A percentile compares a stretch with the other conserved stretches of the same genome.
These are phyloP conservation scores for Brachypterus glaber DNA, from an alignment of 2,888 invertebrate genomes.

Conservation along the genomic window DNA sequence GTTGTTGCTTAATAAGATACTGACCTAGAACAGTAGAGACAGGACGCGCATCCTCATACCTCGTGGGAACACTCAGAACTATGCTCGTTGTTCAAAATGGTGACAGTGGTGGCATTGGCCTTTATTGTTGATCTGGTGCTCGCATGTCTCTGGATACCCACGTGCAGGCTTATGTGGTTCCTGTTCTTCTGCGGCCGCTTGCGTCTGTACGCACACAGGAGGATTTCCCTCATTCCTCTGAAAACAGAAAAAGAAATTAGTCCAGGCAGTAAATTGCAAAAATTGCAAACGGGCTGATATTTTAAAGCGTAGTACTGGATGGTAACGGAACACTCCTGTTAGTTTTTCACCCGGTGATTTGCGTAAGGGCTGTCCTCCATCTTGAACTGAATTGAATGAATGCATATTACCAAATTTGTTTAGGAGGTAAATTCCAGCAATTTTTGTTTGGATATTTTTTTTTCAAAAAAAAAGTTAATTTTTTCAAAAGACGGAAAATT, in stretches of 20 bases:
- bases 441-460: too few relatives aligned
- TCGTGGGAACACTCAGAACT: slow-evolving; percentile 36
- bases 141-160: slow-evolving; percentile 28
- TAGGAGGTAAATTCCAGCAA: too few relatives aligned
- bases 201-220: slow-evolving; percentile 49
- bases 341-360: too few relatives aligned
- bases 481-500: too few relatives aligned
- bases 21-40: slow-evolving; percentile 31
- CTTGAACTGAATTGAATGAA: too few relatives aligned
- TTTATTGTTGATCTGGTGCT: slow-evolving; percentile 33
- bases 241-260: slow-evolving; percentile 13
- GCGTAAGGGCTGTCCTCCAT: too few relatives aligned
- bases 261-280: slow-evolving; percentile 1
- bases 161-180: slow-evolving; percentile 27
- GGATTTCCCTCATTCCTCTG: slow-evolving; percentile 73
- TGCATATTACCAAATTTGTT: too few relatives aligned
- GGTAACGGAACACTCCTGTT: too few relatives aligned
- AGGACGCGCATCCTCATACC: slow-evolving; percentile 34
- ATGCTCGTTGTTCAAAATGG: slow-evolving; percentile 33
- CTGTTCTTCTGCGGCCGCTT: slow-evolving; percentile 31
- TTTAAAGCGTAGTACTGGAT: too few relatives aligned
- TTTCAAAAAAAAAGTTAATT: too few relatives aligned
- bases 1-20: slow-evolving; percentile 9
- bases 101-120: slow-evolving; percentile 32
- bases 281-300: background rate